These are phyloP conservation scores for Brachyistius frenatus DNA, from an alignment of 2,113 vertebrate species.

Conservation along the genomic window DNA sequence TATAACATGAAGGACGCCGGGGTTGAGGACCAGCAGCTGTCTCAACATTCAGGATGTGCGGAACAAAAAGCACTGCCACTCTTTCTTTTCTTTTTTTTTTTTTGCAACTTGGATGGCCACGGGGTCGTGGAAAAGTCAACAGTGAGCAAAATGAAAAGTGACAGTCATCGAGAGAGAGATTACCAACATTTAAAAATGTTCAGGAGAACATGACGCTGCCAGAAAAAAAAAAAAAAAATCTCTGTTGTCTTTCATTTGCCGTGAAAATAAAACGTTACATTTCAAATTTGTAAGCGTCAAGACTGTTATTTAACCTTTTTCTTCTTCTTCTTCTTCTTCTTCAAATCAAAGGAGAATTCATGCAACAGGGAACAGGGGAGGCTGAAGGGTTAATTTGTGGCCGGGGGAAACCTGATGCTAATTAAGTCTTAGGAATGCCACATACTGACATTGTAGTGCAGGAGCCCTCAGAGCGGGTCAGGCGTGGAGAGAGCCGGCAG, in stretches of 20 bases:
- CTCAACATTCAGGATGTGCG: conserved; percentile 70
- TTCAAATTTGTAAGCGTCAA: background rate
- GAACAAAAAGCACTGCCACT: conserved; percentile 52
- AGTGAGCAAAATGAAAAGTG: conserved; percentile 47
- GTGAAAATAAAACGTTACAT: background rate
- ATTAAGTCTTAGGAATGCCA: conserved; percentile 85
- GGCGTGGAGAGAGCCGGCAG: conserved; percentile 57
- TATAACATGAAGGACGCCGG: conserved; percentile 38
- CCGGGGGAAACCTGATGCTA: conserved; percentile 86
- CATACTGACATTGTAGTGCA: conserved; percentile 71
- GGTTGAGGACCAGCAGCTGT: conserved; percentile 79
- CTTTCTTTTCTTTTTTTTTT: conserved; percentile 19
- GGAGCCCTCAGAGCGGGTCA: conserved; percentile 66
- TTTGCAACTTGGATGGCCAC: conserved; percentile 21
- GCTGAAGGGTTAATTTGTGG: conserved; percentile 82
- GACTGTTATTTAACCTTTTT: background rate
- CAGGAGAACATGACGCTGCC: conserved; percentile 2
- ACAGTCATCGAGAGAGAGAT: conserved; percentile 26
- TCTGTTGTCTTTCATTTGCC: background rate
- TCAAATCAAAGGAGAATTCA: conserved; percentile 14
- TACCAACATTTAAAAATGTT: background rate
- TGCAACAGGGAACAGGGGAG: conserved; percentile 25
- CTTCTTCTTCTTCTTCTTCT: background rate
- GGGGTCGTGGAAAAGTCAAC: conserved; percentile 54
- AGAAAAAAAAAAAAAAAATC: conserved; percentile 1